These are phyloP conservation scores for Epinotia nisella DNA, from an alignment of 2,888 invertebrate genomes.

Conservation along the genomic window DNA sequence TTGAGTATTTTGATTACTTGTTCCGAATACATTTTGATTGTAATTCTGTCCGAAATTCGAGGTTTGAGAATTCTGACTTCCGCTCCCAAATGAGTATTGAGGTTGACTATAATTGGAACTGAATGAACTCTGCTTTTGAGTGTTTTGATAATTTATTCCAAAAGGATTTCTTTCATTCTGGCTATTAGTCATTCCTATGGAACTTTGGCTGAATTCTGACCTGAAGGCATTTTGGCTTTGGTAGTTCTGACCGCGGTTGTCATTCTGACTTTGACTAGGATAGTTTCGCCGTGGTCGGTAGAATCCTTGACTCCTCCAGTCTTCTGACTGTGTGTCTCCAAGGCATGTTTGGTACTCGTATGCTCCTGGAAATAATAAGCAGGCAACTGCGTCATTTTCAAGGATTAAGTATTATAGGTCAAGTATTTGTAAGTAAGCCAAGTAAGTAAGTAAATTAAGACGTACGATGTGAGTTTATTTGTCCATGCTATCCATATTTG, in stretches of 20 bases:
- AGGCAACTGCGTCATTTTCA: background rate
- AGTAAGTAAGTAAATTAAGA: too few relatives aligned
- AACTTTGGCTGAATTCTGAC: background rate
- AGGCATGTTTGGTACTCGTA: background rate
- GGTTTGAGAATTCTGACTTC: background rate
- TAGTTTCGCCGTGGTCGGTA: constrained; percentile 17
- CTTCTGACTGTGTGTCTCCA: background rate
- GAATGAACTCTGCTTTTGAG: background rate
- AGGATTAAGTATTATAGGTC: background rate
- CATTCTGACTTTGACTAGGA: constrained; percentile 11
- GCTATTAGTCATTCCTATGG: background rate
- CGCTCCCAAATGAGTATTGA: constrained; percentile 6
- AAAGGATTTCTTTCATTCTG: background rate
- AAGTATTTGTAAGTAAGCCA: too few relatives aligned
- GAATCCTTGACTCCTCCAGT: constrained; percentile 10
- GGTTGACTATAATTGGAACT: background rate
- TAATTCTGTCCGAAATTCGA: background rate
- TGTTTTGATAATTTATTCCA: constrained; percentile 14
- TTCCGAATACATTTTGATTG: background rate
- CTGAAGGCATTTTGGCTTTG: background rate
- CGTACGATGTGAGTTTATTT: too few relatives aligned
- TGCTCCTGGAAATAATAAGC: background rate
- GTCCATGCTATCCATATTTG: too few relatives aligned
- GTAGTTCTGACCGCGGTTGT: background rate
- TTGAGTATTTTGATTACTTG: constrained; percentile 1